phyloP scores from a whole-genome alignment of 2,888 invertebrate species.

The Amphipoea oculea region DNA sequence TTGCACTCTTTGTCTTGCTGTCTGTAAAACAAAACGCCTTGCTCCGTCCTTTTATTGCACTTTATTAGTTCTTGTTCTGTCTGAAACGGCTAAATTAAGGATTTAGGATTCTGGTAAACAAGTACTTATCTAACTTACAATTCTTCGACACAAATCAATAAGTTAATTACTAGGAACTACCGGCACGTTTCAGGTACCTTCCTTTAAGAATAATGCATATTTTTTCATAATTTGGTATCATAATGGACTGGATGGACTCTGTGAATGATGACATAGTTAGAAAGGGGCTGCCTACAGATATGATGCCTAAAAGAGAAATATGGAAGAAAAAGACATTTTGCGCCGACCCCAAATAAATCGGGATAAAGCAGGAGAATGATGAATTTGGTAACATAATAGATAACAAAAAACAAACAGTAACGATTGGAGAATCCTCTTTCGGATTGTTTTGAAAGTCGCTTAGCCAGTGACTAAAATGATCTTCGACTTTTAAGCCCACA shows the following conservation, averaged over 20 bases:
- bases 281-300: too few relatives aligned
- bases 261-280: too few relatives aligned
- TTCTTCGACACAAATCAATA: neutral
- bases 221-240: neutral
- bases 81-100: slow-evolving; percentile 53
- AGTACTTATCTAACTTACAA: neutral
- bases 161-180: neutral
- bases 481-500: neutral
- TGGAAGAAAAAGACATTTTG: too few relatives aligned
- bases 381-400: neutral
- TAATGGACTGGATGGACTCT: too few relatives aligned
- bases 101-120: neutral
- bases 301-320: too few relatives aligned
- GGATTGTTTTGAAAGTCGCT: neutral
- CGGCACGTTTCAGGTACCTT: neutral
- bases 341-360: too few relatives aligned
- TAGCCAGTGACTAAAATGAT: neutral
- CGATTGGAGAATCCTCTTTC: neutral
- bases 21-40: slow-evolving; percentile 57
- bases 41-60: slow-evolving; percentile 40
- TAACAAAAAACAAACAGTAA: neutral
- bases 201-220: neutral
- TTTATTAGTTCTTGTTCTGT: slow-evolving; percentile 57
- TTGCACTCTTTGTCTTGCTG: slow-evolving; percentile 60
- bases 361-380: too few relatives aligned